Percentiles rank a stretch among this genome's conserved stretches.
phyloP scores from a whole-genome alignment of 2,888 invertebrate species.

The Ditylenchus weischeri region DNA sequence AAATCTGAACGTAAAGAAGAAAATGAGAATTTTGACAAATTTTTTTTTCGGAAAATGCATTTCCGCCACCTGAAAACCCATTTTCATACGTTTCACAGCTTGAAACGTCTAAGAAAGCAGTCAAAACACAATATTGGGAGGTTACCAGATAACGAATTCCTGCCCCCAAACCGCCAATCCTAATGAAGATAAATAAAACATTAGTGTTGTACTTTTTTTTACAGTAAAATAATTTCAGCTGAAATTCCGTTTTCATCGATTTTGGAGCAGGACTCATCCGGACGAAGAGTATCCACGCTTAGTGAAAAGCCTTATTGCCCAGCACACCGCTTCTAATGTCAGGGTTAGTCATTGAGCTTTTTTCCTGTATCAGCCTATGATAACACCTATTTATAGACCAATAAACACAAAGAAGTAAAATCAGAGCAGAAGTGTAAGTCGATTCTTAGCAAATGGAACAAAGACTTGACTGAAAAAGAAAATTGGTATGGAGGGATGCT shows the following conservation, averaged over 20 bases:
- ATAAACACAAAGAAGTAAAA: not conserved
- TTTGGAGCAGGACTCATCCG: constrained; percentile 39
- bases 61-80: too few relatives aligned
- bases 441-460: constrained; percentile 15
- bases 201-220: too few relatives aligned
- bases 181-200: too few relatives aligned
- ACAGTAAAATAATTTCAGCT: constrained; percentile 34
- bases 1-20: too few relatives aligned
- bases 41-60: too few relatives aligned
- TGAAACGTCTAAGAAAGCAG: too few relatives aligned
- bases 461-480: constrained; percentile 6
- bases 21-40: too few relatives aligned
- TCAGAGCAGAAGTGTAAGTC: constrained; percentile 7
- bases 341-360: not conserved
- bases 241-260: constrained; percentile 40
- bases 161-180: too few relatives aligned
- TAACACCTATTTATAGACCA: not conserved
- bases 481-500: constrained; percentile 8
- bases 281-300: constrained; percentile 30
- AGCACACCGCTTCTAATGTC: not conserved
- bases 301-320: constrained; percentile 2
- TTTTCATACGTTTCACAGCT: too few relatives aligned
- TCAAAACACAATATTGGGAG: too few relatives aligned
- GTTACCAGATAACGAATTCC: too few relatives aligned
- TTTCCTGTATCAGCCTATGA: not conserved